Base-by-base conservation (phyloP, 2,797 vertebrate genomes). In the Eulemur albifrons region DNA sequence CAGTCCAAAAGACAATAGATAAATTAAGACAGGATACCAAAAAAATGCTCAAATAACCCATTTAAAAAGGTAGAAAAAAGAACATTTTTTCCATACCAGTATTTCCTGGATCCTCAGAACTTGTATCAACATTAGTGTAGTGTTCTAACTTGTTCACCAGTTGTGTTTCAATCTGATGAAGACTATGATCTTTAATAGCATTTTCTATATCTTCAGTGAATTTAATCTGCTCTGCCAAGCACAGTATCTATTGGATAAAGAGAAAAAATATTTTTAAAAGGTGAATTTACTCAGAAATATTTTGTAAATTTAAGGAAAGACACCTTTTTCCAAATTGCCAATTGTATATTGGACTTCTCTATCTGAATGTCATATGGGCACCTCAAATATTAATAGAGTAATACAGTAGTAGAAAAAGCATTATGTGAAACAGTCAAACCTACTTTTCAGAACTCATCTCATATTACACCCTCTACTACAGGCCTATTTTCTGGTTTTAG, bases 181-280 rank as follows among this genome's bases (percentile, higher is more conserved):
- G 98, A 95, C 95, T 99, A 88, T 99, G 99, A 13, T 98, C 98
- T 96, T 98, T 99, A 61, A 99, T 98, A 87, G 99, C 99, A 96
- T 90, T 98, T 98, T 99, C 99, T 96, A 99, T 99, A 97, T 99
- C 99, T 98, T 99, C 99, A n/a, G 99, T 99, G 94, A 99, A 99
- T 94, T 99, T 99, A 98, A 99, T 99, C 98, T 99, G 99, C 93
- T 99, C 99, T 70, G 99, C 99, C 97, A 99, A 98, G 96, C 99
- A 99, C 75, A 99, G 98, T 98, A 99, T 99, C 99, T 99, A 97
- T 84, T 82, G 48, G 96, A 97, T 48, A 98, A 79, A 93, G 95
- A 98, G 7, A 70, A 97, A 96, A 83, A 32, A 10, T 38, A 79
- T 57, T 90, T 82, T 91, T 73, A 57, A 86, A 93, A 65, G 43